Evolutionary conservation across 2,888 invertebrate species (phyloP).

Genomic region (Megamerina dolium): DNA sequence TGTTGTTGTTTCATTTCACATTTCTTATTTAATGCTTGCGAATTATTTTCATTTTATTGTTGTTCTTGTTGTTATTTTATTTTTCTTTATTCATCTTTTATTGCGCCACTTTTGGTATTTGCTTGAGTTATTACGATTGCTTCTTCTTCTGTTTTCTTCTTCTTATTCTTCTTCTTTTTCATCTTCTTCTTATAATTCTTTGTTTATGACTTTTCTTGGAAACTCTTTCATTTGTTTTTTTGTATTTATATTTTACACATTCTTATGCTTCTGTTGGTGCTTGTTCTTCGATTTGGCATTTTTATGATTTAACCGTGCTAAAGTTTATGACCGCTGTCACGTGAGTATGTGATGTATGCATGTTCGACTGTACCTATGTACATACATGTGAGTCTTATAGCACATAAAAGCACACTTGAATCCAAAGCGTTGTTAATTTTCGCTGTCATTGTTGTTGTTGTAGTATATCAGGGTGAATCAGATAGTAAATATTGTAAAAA

Average conservation of each 20-base stretch:
- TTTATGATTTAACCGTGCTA: constrained; percentile 39
- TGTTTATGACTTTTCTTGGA: not conserved
- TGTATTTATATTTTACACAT: constrained; percentile 9
- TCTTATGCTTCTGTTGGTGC: no score
- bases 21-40: no score
- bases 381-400: no score
- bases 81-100: not conserved
- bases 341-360: constrained; percentile 12
- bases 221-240: not conserved
- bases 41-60: not conserved
- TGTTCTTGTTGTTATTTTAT: constrained; percentile 7
- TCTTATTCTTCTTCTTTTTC: not conserved
- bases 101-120: not conserved
- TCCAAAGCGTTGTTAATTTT: constrained; percentile 4
- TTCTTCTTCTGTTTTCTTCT: not conserved
- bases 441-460: no score
- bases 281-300: no score
- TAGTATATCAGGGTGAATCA: no score
- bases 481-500: no score
- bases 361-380: no score
- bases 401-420: constrained; percentile 9
- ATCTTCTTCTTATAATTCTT: not conserved
- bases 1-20: no score
- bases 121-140: not conserved
- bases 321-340: constrained; percentile 26